Conservation (phyloP, 1,140 invertebrate species). For the Macrobrachium rosenbergii region DNA sequence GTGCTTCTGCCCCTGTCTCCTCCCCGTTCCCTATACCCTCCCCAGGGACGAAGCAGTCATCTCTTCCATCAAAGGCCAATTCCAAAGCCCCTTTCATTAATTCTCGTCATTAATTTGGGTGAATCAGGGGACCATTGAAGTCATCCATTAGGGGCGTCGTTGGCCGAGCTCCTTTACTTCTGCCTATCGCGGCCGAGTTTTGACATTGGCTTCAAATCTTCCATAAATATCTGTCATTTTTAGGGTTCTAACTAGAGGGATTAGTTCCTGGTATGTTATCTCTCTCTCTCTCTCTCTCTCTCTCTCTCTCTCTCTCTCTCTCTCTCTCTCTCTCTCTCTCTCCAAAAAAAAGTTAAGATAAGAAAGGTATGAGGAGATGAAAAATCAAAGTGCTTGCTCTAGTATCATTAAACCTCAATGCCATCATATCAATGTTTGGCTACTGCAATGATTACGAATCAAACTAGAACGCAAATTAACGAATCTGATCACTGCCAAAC, state of each 20-base stretch:
- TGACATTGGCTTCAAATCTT: conserved; percentile 39
- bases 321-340: no score
- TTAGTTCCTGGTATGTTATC: conserved; percentile 13
- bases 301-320: not conserved
- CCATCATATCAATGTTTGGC: no score
- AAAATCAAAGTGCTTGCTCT: not conserved
- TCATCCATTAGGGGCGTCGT: conserved; percentile 38
- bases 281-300: not conserved
- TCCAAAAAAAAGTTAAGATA: not conserved
- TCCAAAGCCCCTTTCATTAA: conserved; percentile 46
- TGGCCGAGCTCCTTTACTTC: not conserved
- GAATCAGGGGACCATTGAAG: conserved; percentile 55
- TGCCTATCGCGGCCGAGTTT: conserved; percentile 36
- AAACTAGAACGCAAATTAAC: no score
- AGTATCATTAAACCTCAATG: no score
- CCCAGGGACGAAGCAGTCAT: not conserved
- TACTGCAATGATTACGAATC: no score
- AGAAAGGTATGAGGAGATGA: not conserved
- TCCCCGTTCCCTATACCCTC: not conserved
- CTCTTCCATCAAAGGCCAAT: conserved; percentile 48
- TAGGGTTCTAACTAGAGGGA: not conserved
- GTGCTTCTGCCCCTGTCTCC: not conserved
- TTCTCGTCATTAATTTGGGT: conserved; percentile 51
- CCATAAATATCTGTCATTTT: conserved; percentile 11
- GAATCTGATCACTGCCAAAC: no score